A percentile compares a stretch with the other conserved stretches of the same genome.
These are phyloP conservation scores for Stratiolaelaps scimitus DNA, from an alignment of 1,140 invertebrate species.

Conservation along the genomic window DNA sequence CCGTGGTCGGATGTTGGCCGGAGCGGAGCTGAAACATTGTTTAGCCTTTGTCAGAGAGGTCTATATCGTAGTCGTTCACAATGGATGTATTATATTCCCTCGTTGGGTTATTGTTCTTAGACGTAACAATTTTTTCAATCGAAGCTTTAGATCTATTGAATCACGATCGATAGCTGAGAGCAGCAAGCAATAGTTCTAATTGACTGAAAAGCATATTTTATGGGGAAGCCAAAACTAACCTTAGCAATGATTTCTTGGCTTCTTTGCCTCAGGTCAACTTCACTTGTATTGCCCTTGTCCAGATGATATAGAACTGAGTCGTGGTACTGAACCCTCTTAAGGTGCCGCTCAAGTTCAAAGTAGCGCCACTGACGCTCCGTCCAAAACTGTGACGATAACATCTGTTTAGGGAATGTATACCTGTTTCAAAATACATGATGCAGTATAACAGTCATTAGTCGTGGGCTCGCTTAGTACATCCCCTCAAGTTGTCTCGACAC, in stretches of 20 bases:
- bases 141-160: too few relatives aligned
- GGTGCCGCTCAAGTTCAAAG: conserved; percentile 10
- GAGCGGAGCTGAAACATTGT: conserved; percentile 13
- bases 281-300: neutral
- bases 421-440: neutral
- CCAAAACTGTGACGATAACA: conserved; percentile 10
- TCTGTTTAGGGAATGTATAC: neutral
- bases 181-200: too few relatives aligned
- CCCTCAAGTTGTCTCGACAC: too few relatives aligned
- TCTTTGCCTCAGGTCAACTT: neutral
- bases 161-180: too few relatives aligned
- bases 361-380: conserved; percentile 1
- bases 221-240: conserved; percentile 1
- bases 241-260: neutral
- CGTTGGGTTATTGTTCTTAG: too few relatives aligned
- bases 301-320: neutral
- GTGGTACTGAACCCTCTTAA: conserved; percentile 18
- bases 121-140: too few relatives aligned
- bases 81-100: too few relatives aligned
- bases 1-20: neutral
- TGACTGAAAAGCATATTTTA: too few relatives aligned
- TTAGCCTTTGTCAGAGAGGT: too few relatives aligned
- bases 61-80: too few relatives aligned
- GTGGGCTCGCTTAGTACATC: too few relatives aligned
- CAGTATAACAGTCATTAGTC: too few relatives aligned